Evolutionary conservation across 2,113 vertebrate genomes (phyloP).

Genomic region (Corythornis cristatus): DNA sequence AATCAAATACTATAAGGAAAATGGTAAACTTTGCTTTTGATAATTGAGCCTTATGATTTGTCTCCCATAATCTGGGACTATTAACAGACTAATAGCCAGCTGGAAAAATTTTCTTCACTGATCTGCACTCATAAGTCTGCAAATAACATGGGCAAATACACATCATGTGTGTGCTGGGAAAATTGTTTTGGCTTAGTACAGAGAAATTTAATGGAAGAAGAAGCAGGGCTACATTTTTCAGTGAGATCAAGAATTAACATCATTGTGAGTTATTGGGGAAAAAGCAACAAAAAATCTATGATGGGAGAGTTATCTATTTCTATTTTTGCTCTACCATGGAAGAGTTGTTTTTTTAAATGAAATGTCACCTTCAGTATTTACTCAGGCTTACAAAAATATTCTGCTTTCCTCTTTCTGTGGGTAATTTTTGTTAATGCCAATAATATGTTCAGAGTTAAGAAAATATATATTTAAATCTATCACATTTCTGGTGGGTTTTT

Average conservation of each 20-base stretch:
- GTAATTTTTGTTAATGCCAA: background rate
- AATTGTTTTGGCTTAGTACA: background rate
- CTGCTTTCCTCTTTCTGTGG: background rate
- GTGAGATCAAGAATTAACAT: background rate
- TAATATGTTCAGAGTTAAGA: background rate
- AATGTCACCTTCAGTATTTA: background rate
- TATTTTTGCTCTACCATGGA: background rate
- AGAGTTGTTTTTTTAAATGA: background rate
- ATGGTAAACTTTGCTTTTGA: background rate
- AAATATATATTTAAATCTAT: background rate
- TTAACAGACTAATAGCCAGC: background rate
- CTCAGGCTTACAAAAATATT: background rate
- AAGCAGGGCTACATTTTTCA: background rate
- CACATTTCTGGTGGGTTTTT: background rate
- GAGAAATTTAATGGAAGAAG: background rate
- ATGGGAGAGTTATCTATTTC: background rate
- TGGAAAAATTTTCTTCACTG: background rate
- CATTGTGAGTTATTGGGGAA: background rate
- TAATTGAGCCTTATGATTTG: background rate
- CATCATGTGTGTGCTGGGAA: background rate
- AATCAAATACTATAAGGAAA: background rate
- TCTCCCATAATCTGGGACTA: background rate
- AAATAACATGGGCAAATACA: background rate
- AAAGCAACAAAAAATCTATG: background rate
- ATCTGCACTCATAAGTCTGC: background rate